Base-by-base conservation (phyloP, 1,140 invertebrate genomes). In the Holcopasites calliopsidis region DNA sequence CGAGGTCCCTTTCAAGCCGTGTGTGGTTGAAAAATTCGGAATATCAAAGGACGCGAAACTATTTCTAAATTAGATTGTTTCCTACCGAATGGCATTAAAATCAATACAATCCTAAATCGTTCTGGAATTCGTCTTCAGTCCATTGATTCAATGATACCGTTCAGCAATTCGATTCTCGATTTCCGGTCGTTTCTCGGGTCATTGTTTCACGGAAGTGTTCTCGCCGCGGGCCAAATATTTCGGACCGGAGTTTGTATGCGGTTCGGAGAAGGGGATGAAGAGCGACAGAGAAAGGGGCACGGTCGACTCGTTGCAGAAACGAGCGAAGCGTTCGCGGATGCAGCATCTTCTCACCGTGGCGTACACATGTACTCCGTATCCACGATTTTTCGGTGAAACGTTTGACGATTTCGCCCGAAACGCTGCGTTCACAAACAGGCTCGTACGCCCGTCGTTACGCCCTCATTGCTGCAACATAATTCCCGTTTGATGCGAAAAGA, bases 401-500 rank as follows among this genome's bases (percentile, higher is more conserved):
- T 55, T 65, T 74, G 40, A 66, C 71, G 71, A 55, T 38, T 47
- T 66, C 44, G 6, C 18, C 49, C 49, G 35, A 1, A n/a, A 13
- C 23, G 44, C 44, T 33, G 42, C 49, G 6, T 42, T 31, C 28
- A 44, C 77, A 65, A 69, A 66, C 77, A 78, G 64, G 71, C 66
- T 78, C 71, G 79, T 79, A 76, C 66, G 77, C 79, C 70, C 74
- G 65, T 75, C 78, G 77, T 81, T 81, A 81, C 72, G 72, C 79
- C 62, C 77, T 71, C 71, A 65, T 80, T 82, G 79, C 77, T 28
- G 47, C 60, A 64, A 64, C 79, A 65, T 82, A 82, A 82, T 82
- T 82, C 79, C 68, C 75, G 78, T 80, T 82, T 80, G 72, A 82
- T 82, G 78, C 78, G 66, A 60, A 80, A 82, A 71, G 47, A 60